Evolutionary conservation across 2,888 invertebrate genomes (phyloP).

Genomic region (Yponomeuta evonymella): DNA sequence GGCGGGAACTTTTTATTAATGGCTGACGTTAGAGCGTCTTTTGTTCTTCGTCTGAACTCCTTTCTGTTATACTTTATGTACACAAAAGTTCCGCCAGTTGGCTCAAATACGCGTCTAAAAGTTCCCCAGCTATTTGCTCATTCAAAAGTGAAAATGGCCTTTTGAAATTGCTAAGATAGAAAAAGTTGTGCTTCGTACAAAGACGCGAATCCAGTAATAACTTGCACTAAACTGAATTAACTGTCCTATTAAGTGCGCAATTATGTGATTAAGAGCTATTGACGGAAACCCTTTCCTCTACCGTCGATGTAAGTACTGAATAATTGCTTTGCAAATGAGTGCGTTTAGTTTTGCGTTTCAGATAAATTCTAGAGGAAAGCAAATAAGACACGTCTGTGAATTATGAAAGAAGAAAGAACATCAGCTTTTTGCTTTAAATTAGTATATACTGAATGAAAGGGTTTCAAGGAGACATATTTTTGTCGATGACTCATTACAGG

Average conservation of each 20-base stretch:
- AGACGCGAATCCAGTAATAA: neutral
- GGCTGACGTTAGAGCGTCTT: slow-evolving; percentile 38
- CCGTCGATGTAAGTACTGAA: no score
- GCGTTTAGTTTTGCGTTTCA: no score
- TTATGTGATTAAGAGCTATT: neutral
- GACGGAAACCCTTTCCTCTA: no score
- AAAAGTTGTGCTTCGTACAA: neutral
- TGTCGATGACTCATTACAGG: no score
- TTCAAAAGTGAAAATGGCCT: neutral
- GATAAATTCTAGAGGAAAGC: no score
- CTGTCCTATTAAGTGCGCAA: no score
- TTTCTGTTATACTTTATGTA: slow-evolving; percentile 36
- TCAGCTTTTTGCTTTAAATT: no score
- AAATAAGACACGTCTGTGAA: no score
- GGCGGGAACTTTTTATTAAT: slow-evolving; percentile 57
- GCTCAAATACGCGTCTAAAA: slow-evolving; percentile 3
- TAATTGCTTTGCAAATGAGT: no score
- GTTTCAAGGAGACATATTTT: no score
- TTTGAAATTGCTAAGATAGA: neutral
- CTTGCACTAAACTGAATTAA: neutral
- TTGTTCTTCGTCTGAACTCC: slow-evolving; percentile 45
- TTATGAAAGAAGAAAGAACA: no score
- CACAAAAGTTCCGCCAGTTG: slow-evolving; percentile 31
- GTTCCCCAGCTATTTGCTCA: slow-evolving; percentile 1
- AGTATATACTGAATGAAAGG: no score